Evolutionary conservation across 2,888 invertebrate species (phyloP).

Genomic region (Cartodere bifasciata): DNA sequence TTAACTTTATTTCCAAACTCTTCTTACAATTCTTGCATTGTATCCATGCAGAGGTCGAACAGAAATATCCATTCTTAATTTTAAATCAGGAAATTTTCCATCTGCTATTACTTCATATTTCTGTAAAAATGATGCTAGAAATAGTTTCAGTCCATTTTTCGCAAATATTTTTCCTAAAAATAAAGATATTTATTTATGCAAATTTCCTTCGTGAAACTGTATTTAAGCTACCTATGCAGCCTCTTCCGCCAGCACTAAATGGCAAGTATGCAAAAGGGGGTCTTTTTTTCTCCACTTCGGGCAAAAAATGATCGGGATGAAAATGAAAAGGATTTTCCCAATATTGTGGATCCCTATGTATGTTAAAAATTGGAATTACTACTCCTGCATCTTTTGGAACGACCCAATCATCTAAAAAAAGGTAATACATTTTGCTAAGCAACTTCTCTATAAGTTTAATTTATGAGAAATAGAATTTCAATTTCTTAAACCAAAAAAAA

Average conservation of each 20-base stretch:
- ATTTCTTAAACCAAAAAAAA: conserved; percentile 1
- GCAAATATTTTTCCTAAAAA: conserved; percentile 24
- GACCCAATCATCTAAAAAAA: conserved; percentile 17
- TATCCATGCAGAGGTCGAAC: conserved; percentile 22
- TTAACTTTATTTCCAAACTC: conserved; percentile 16
- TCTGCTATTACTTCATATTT: conserved; percentile 22
- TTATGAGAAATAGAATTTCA: no score
- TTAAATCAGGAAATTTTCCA: conserved; percentile 24
- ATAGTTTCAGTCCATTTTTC: conserved; percentile 19
- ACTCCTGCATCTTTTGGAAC: conserved; percentile 22
- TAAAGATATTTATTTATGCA: conserved; percentile 1
- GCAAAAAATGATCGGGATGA: conserved; percentile 29
- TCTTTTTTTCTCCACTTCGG: conserved; percentile 20
- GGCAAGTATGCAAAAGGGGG: conserved; percentile 25
- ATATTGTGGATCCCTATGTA: conserved; percentile 23
- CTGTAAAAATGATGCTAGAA: conserved; percentile 21
- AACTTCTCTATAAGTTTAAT: no score
- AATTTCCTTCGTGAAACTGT: not conserved
- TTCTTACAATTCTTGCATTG: conserved; percentile 20
- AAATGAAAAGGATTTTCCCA: conserved; percentile 28
- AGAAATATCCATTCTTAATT: conserved; percentile 22
- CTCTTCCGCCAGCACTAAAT: conserved; percentile 27
- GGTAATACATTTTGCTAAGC: no score
- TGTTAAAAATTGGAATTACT: conserved; percentile 21
- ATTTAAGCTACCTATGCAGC: conserved; percentile 22